A percentile compares a stretch with the other conserved stretches of the same genome.
Evolutionary conservation across 2,888 invertebrate species (phyloP).

Genomic region (Tromatobia lineatoria): DNA sequence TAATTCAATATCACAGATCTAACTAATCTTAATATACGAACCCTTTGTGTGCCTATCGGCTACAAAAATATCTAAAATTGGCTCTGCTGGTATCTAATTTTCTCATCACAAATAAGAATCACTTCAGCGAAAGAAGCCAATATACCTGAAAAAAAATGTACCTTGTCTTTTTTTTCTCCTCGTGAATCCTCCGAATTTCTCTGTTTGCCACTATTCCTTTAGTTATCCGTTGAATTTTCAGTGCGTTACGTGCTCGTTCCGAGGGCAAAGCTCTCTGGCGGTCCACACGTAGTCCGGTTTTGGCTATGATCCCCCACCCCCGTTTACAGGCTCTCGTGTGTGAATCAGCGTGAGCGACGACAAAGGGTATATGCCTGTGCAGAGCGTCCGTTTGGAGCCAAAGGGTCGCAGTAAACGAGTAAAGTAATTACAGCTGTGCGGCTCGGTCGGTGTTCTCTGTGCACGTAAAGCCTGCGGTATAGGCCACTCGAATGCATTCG

Average conservation of each 20-base stretch:
- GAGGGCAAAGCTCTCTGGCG: constrained; percentile 26
- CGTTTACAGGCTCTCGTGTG: constrained; percentile 33
- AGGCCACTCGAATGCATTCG: constrained; percentile 73
- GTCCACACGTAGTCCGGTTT: constrained; percentile 27
- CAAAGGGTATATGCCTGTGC: constrained; percentile 71
- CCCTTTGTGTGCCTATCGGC: too few relatives aligned
- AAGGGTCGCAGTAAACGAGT: constrained; percentile 78
- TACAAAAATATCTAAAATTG: too few relatives aligned
- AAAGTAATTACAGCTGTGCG: constrained; percentile 79
- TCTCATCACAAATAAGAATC: too few relatives aligned
- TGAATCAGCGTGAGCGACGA: constrained; percentile 75
- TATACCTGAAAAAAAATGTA: background rate
- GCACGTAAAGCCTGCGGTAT: constrained; percentile 24
- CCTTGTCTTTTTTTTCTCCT: background rate
- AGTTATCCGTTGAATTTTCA: constrained; percentile 16
- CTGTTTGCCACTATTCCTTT: constrained; percentile 11
- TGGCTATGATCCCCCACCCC: constrained; percentile 30
- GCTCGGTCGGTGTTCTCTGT: constrained; percentile 60
- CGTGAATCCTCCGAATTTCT: background rate
- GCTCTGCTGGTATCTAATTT: too few relatives aligned
- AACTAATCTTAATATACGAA: too few relatives aligned
- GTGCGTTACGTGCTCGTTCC: background rate
- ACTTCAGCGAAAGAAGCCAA: background rate
- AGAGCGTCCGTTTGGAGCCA: constrained; percentile 69
- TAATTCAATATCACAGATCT: too few relatives aligned